These are phyloP conservation scores for Variabilichromis moorii DNA, from an alignment of 2,113 vertebrate genomes.

Conservation along the genomic window DNA sequence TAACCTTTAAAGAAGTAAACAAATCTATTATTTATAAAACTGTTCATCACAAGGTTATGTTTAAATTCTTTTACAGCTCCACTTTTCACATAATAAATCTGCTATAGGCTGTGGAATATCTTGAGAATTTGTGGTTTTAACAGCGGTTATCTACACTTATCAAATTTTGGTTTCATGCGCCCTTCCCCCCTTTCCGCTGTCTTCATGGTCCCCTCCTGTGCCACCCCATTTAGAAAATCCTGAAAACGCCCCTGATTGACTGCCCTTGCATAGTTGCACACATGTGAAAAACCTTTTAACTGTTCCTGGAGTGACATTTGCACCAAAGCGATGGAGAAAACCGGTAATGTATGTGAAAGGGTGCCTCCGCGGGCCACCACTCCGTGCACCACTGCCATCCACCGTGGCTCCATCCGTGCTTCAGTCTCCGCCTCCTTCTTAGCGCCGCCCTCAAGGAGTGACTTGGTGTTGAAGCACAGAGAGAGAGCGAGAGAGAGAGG, in stretches of 20 bases:
- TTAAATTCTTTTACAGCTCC: background rate
- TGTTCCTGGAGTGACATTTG: background rate
- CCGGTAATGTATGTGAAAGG: background rate
- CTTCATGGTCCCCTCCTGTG: background rate
- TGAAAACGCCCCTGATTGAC: background rate
- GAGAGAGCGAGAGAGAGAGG: background rate
- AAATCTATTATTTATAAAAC: background rate
- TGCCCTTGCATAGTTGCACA: background rate
- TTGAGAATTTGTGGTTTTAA: fast-evolving
- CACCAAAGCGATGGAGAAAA: background rate
- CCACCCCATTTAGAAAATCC: background rate
- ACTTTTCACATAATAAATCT: background rate
- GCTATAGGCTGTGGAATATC: background rate
- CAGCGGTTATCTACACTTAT: background rate
- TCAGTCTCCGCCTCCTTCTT: constrained; percentile 49
- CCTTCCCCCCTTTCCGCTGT: background rate
- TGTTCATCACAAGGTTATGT: background rate
- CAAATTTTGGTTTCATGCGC: background rate
- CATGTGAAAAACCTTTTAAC: background rate
- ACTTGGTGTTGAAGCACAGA: constrained; percentile 2
- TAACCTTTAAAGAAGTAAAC: background rate
- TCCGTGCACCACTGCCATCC: background rate
- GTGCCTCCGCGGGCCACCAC: background rate
- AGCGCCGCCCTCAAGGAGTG: constrained; percentile 60
- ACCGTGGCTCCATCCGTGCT: background rate